Percentiles rank a stretch among this genome's conserved stretches.
phyloP scores from a whole-genome alignment of 1,140 invertebrate species.

The Formica selysi region DNA sequence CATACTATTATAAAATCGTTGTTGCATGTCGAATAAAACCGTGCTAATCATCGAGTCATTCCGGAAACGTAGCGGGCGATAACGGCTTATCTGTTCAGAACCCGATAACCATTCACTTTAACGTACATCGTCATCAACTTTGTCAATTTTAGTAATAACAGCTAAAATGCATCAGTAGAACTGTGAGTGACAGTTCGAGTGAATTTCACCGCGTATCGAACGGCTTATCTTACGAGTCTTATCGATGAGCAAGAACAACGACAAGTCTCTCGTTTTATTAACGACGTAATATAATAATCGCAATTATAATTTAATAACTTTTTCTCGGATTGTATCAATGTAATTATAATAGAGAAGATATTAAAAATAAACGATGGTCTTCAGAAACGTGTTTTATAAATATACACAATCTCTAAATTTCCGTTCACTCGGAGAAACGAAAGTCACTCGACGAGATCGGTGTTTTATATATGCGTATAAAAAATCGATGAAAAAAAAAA shows the following conservation, averaged over 20 bases:
- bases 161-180: neutral
- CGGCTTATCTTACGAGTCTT: neutral
- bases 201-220: neutral
- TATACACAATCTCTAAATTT: too few relatives aligned
- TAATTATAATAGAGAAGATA: neutral
- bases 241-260: too few relatives aligned
- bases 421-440: neutral
- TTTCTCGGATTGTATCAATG: neutral
- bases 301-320: neutral
- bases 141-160: neutral
- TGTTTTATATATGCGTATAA: neutral
- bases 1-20: neutral
- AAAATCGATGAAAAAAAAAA: neutral
- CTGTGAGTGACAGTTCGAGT: neutral
- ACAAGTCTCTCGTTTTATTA: neutral
- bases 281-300: neutral
- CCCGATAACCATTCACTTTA: neutral
- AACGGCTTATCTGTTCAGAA: slow-evolving; percentile 9
- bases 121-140: neutral
- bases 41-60: neutral
- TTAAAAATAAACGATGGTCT: neutral
- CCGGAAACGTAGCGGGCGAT: slow-evolving; percentile 25
- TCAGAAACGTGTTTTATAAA: neutral
- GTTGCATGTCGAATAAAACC: neutral
- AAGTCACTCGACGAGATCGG: neutral